phyloP scores from a whole-genome alignment of 2,113 vertebrate species.

The Silurus asotus region DNA sequence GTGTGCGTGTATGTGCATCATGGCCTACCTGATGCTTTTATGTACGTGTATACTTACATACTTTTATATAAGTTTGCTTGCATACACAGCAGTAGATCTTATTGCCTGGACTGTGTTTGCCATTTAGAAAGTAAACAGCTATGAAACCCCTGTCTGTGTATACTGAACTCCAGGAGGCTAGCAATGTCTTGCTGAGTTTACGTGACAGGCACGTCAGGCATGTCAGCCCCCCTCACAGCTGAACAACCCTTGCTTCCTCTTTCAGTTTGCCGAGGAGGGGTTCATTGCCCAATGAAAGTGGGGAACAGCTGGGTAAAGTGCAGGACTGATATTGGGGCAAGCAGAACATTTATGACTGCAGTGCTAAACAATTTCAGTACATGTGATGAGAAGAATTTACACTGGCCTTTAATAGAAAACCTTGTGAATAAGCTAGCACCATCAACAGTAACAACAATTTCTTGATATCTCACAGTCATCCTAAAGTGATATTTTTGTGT shows the following conservation, averaged over 20 bases:
- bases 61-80: slow-evolving; percentile 12
- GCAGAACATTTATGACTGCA: slow-evolving; percentile 34
- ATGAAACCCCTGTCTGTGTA: slow-evolving; percentile 64
- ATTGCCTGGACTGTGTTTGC: slow-evolving; percentile 22
- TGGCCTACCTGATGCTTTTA: not conserved
- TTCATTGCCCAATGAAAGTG: slow-evolving; percentile 65
- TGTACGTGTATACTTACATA: not conserved
- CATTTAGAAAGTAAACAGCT: slow-evolving; percentile 43
- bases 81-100: slow-evolving; percentile 9
- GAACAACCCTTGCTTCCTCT: slow-evolving; percentile 47
- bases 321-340: slow-evolving; percentile 30
- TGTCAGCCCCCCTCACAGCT: slow-evolving; percentile 45
- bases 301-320: slow-evolving; percentile 66
- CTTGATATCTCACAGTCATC: not conserved
- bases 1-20: not conserved
- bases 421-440: not conserved
- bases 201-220: slow-evolving; percentile 61
- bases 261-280: slow-evolving; percentile 47
- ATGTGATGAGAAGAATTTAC: slow-evolving; percentile 31
- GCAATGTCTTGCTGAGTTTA: slow-evolving; percentile 63
- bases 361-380: not conserved
- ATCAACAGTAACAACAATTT: not conserved
- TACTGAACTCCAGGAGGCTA: slow-evolving; percentile 47
- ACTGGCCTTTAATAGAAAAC: slow-evolving; percentile 13
- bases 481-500: not conserved